Conservation (phyloP, 1,140 invertebrate species). For the Trypoxylus dichotomus region DNA sequence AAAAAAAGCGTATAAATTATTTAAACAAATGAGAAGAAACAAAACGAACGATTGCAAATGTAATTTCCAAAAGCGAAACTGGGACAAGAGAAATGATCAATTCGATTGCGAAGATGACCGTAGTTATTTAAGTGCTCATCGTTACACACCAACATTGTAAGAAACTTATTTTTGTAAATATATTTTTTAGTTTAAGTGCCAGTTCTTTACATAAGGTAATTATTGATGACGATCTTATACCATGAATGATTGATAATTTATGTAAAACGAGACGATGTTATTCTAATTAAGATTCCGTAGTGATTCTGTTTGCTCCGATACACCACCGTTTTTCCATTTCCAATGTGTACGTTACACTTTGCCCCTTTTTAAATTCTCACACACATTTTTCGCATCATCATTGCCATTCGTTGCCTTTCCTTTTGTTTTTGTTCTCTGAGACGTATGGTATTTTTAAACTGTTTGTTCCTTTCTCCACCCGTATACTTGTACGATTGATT, state of each 20-base stretch:
- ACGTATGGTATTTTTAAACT: neutral
- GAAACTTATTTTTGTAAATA: conserved; percentile 54
- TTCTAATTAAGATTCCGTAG: conserved; percentile 2
- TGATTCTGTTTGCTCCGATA: neutral
- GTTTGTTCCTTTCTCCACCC: too few relatives aligned
- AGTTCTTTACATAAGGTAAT: conserved; percentile 38
- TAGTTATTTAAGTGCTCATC: conserved; percentile 35
- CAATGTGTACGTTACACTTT: too few relatives aligned
- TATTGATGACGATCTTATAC: conserved; percentile 27
- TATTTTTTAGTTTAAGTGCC: conserved; percentile 47
- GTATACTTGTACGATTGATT: neutral
- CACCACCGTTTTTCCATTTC: too few relatives aligned
- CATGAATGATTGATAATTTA: conserved; percentile 13
- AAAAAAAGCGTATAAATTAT: neutral
- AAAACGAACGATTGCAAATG: neutral
- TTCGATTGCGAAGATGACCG: conserved; percentile 3
- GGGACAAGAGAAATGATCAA: neutral
- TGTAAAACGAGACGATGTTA: conserved; percentile 23
- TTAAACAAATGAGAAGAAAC: neutral
- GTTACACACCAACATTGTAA: conserved; percentile 40
- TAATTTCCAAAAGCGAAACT: neutral
- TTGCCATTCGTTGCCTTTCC: neutral
- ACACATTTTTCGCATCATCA: too few relatives aligned
- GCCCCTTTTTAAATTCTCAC: too few relatives aligned
- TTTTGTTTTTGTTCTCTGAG: neutral